Evolutionary conservation across 2,113 vertebrate genomes (phyloP).

Genomic region (Ploceus nigricollis): DNA sequence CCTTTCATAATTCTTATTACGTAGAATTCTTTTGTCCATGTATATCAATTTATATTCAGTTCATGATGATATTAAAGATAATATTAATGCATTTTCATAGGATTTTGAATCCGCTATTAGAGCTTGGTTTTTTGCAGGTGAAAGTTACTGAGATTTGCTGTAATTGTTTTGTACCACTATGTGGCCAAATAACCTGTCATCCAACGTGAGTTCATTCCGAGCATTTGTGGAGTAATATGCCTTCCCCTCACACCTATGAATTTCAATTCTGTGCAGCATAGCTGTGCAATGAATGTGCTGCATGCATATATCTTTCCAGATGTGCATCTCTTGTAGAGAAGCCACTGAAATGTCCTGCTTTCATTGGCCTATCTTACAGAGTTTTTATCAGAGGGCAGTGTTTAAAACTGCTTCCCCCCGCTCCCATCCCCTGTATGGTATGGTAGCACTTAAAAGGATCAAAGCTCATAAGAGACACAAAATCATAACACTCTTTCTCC

Average conservation of each 20-base stretch:
- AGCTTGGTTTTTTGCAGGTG: not conserved
- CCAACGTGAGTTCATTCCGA: not conserved
- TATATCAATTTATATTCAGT: not conserved
- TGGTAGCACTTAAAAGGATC: not conserved
- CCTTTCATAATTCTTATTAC: not conserved
- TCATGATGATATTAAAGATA: not conserved
- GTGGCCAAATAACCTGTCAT: not conserved
- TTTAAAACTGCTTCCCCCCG: not conserved
- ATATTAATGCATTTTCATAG: not conserved
- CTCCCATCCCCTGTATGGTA: too few relatives aligned
- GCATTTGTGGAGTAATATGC: not conserved
- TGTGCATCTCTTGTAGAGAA: not conserved
- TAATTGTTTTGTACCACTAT: not conserved
- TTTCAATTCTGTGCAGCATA: not conserved
- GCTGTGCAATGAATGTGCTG: not conserved
- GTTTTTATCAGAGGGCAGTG: not conserved
- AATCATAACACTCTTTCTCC: not conserved
- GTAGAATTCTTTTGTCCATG: not conserved
- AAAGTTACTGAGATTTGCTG: not conserved
- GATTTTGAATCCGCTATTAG: not conserved
- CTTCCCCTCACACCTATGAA: not conserved
- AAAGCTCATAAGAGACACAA: not conserved
- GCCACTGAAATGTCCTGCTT: not conserved
- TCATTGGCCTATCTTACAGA: not conserved
- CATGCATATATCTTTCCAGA: not conserved